Percentiles rank a stretch among this genome's conserved stretches.
These are phyloP conservation scores for Carduelis carduelis DNA, from an alignment of 2,797 vertebrate species.

Conservation along the genomic window DNA sequence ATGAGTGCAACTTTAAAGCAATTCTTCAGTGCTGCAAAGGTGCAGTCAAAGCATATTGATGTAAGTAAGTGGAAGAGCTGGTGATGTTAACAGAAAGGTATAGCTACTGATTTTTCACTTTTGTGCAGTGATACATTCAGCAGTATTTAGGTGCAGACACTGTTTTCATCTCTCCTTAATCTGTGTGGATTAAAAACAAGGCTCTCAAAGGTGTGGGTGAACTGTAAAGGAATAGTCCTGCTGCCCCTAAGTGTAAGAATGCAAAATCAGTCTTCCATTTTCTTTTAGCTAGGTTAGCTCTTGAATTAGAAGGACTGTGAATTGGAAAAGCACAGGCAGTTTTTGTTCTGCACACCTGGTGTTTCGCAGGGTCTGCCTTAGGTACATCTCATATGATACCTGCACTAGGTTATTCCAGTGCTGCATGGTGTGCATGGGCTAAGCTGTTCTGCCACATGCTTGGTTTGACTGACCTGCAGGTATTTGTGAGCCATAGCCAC, in stretches of 20 bases:
- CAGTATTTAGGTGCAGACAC: not conserved
- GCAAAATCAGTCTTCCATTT: not conserved
- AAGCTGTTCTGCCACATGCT: not conserved
- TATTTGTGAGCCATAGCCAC: not conserved
- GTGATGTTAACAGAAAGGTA: not conserved
- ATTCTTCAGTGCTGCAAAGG: not conserved
- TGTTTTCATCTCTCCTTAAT: not conserved
- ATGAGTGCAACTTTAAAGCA: not conserved
- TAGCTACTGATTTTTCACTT: not conserved
- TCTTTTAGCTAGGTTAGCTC: not conserved
- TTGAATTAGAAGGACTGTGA: not conserved
- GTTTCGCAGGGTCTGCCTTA: not conserved
- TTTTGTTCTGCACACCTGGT: not conserved
- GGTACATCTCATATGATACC: not conserved
- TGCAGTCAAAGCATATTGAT: not conserved
- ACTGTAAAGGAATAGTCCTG: not conserved
- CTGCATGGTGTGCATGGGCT: not conserved
- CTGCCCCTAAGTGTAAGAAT: not conserved
- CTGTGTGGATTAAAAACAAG: not conserved
- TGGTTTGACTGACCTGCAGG: not conserved
- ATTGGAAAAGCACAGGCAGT: not conserved
- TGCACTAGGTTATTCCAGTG: rapidly evolving
- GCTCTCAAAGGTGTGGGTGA: not conserved
- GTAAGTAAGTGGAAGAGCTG: not conserved
- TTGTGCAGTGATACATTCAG: not conserved